A percentile compares a stretch with the other conserved stretches of the same genome.
Conservation (phyloP, 2,888 invertebrate genomes). For the Limnephilus marmoratus region DNA sequence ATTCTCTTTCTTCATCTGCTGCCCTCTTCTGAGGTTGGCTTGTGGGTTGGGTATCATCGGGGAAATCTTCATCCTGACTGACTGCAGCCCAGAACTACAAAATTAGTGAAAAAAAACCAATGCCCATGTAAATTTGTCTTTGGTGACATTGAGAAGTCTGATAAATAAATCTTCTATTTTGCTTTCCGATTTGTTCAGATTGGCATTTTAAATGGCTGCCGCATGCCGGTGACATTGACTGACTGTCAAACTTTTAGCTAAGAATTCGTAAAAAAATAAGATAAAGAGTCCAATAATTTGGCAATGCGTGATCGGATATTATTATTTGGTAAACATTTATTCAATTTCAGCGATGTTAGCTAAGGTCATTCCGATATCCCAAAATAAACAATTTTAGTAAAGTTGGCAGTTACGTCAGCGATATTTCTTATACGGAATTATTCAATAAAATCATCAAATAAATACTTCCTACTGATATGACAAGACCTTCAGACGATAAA, state of each 20-base stretch:
- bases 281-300: background rate
- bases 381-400: background rate
- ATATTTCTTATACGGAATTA: background rate
- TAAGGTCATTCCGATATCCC: background rate
- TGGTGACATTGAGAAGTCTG: background rate
- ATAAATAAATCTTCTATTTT: background rate
- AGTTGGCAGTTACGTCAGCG: background rate
- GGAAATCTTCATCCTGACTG: too few species aligned
- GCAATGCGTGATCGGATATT: background rate
- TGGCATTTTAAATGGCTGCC: background rate
- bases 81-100: too few species aligned
- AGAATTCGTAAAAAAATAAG: background rate
- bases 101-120: too few species aligned
- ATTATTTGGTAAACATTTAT: background rate
- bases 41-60: too few species aligned
- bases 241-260: background rate
- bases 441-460: too few species aligned
- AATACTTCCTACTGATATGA: too few species aligned
- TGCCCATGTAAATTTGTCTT: background rate
- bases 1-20: too few species aligned
- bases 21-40: too few species aligned
- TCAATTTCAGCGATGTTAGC: background rate
- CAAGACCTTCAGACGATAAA: too few species aligned
- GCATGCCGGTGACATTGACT: background rate
- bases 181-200: background rate